Conservation (phyloP, 2,113 vertebrate genomes). For the Bostrychus sinensis region DNA sequence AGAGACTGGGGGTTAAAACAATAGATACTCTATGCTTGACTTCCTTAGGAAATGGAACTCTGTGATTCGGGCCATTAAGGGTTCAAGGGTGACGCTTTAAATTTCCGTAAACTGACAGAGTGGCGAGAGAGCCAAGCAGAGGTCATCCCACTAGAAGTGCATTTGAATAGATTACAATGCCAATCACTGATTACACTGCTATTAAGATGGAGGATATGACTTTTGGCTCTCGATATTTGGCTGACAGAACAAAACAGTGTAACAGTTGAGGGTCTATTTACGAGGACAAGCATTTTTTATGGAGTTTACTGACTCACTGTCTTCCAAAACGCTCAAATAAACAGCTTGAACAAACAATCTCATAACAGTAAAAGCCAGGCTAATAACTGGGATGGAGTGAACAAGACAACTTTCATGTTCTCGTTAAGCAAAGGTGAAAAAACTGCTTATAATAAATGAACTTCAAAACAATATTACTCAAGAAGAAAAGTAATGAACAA, state of each 20-base stretch:
- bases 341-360: constrained; percentile 5
- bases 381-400: neutral
- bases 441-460: too few species aligned
- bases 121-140: constrained; percentile 33
- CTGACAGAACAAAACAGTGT: constrained; percentile 23
- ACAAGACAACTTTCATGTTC: neutral
- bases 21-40: constrained; percentile 62
- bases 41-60: constrained; percentile 67
- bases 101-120: constrained; percentile 52
- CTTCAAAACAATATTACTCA: too few species aligned
- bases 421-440: neutral
- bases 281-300: neutral
- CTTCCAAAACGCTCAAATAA: constrained; percentile 2
- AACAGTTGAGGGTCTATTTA: constrained; percentile 7
- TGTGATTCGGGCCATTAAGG: constrained; percentile 51
- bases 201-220: constrained; percentile 21
- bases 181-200: constrained; percentile 22
- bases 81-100: constrained; percentile 63
- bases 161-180: constrained; percentile 28
- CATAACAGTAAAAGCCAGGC: neutral
- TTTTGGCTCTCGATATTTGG: constrained; percentile 10
- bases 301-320: neutral
- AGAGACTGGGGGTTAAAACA: constrained; percentile 46
- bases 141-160: constrained; percentile 34
- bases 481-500: too few species aligned